These are phyloP conservation scores for Drosophila neotestacea DNA, from an alignment of 2,888 invertebrate species.

Conservation along the genomic window DNA sequence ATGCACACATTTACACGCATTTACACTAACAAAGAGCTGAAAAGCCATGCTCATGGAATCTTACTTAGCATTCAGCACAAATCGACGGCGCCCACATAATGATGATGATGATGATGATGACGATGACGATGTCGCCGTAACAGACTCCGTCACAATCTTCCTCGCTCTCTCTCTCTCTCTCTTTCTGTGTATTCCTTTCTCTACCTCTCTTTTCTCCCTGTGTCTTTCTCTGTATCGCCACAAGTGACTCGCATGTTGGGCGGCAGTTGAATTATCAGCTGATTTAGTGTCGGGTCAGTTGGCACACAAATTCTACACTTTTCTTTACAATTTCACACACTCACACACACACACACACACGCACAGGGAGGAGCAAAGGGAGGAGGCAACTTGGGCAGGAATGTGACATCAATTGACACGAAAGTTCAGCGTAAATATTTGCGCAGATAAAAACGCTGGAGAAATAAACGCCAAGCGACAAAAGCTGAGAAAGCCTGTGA, in stretches of 20 bases:
- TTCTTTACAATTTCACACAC: constrained; percentile 73
- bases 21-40: constrained; percentile 2
- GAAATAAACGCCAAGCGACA: constrained; percentile 38
- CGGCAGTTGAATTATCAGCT: constrained; percentile 71
- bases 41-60: constrained; percentile 34
- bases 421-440: constrained; percentile 80
- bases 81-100: constrained; percentile 46
- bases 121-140: constrained; percentile 34
- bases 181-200: not conserved
- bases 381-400: constrained; percentile 40
- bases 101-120: constrained; percentile 22
- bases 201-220: not conserved
- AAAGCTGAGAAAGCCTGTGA: constrained; percentile 36
- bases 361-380: not conserved
- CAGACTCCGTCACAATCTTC: constrained; percentile 12
- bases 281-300: constrained; percentile 78
- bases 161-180: constrained; percentile 6
- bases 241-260: constrained; percentile 26
- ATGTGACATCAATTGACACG: constrained; percentile 80
- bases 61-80: constrained; percentile 61
- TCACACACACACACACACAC: constrained; percentile 6
- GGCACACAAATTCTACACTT: constrained; percentile 74
- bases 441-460: constrained; percentile 69
- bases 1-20: constrained; percentile 1
- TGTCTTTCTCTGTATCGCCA: constrained; percentile 1